phyloP scores from a whole-genome alignment of 2,113 vertebrate species.

The Mastomys natalensis region DNA sequence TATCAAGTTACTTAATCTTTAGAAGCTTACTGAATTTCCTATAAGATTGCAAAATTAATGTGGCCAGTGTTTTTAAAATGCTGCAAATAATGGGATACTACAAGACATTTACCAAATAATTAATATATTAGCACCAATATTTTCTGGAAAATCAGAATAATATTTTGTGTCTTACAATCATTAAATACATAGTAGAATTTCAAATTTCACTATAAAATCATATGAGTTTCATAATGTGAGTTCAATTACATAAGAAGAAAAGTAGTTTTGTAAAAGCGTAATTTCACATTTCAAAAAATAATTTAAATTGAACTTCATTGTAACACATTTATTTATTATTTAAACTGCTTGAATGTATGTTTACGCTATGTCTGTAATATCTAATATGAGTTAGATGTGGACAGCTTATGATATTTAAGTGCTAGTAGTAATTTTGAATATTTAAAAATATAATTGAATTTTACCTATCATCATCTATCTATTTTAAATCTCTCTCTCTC shows the following conservation, averaged over 20 bases:
- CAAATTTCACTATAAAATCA: slow-evolving; percentile 34
- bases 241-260: background rate
- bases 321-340: background rate
- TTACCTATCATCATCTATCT: too few relatives aligned
- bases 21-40: background rate
- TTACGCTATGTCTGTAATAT: background rate
- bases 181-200: background rate
- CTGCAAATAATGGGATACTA: background rate
- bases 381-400: background rate
- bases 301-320: background rate
- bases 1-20: background rate
- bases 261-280: background rate
- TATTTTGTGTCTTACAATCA: background rate
- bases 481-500: too few relatives aligned
- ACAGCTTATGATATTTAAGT: background rate
- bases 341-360: background rate
- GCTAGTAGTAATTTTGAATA: background rate
- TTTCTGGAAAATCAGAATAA: background rate
- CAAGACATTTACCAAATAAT: background rate
- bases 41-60: background rate
- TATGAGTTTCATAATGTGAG: background rate
- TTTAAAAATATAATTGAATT: background rate
- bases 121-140: background rate
- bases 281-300: slow-evolving; percentile 8
- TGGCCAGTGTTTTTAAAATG: background rate